These are phyloP conservation scores for Apotomis turbidana DNA, from an alignment of 2,888 invertebrate species.

Conservation along the genomic window DNA sequence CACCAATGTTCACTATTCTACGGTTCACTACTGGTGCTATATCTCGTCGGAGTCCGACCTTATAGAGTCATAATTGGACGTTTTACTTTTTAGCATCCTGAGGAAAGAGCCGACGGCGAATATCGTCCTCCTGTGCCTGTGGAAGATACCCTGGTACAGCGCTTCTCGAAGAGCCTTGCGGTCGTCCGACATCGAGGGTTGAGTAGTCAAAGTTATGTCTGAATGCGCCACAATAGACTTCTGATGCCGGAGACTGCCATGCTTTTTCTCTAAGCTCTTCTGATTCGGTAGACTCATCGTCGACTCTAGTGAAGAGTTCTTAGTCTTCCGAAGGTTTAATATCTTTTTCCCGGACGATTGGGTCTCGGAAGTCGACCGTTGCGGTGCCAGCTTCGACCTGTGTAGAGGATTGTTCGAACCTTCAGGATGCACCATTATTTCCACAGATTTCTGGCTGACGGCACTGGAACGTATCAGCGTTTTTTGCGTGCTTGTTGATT, in stretches of 20 bases:
- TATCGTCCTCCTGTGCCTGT: slow-evolving; percentile 89
- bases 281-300: slow-evolving; percentile 82
- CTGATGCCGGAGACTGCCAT: slow-evolving; percentile 84
- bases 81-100: slow-evolving; percentile 89
- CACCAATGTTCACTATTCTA: slow-evolving; percentile 59
- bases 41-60: slow-evolving; percentile 84
- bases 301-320: slow-evolving; percentile 80
- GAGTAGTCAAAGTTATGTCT: slow-evolving; percentile 80
- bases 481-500: slow-evolving; percentile 74
- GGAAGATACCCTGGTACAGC: slow-evolving; percentile 90
- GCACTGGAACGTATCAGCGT: slow-evolving; percentile 85
- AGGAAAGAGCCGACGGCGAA: slow-evolving; percentile 90
- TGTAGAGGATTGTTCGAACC: slow-evolving; percentile 76
- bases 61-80: slow-evolving; percentile 90
- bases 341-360: slow-evolving; percentile 76
- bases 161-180: slow-evolving; percentile 89
- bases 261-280: slow-evolving; percentile 80
- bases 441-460: slow-evolving; percentile 85
- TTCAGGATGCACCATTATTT: slow-evolving; percentile 81
- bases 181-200: slow-evolving; percentile 81
- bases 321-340: slow-evolving; percentile 76
- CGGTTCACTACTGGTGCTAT: slow-evolving; percentile 67
- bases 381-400: slow-evolving; percentile 76
- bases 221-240: slow-evolving; percentile 85
- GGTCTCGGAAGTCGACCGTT: slow-evolving; percentile 76